Evolutionary conservation across 2,888 invertebrate species (phyloP).

Genomic region (Drosophila kambysellisi): DNA sequence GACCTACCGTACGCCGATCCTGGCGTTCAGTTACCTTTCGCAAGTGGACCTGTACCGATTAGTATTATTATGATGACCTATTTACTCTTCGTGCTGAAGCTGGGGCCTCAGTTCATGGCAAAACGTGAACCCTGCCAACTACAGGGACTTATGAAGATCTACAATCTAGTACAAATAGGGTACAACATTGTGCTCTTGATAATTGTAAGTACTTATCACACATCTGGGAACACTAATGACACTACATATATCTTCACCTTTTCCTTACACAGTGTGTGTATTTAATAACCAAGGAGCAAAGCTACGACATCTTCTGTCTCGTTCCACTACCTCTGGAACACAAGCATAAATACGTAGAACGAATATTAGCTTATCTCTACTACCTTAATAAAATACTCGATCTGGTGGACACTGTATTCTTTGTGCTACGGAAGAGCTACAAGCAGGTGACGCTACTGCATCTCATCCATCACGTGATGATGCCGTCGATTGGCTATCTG

Average conservation of each 20-base stretch:
- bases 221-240: not conserved
- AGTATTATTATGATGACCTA: constrained; percentile 11
- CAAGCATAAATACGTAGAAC: not conserved
- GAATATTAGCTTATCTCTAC: not conserved
- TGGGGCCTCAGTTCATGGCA: constrained; percentile 31
- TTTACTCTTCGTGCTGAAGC: constrained; percentile 28
- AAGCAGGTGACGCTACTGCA: constrained; percentile 55
- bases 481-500: constrained; percentile 30
- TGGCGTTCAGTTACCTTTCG: constrained; percentile 1
- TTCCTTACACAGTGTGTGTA: not conserved
- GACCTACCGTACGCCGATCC: constrained; percentile 24
- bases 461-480: constrained; percentile 52
- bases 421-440: constrained; percentile 60
- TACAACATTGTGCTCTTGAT: constrained; percentile 27
- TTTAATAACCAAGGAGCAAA: not conserved
- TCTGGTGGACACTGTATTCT: constrained; percentile 56
- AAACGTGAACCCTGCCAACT: constrained; percentile 33
- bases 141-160: constrained; percentile 18
- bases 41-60: constrained; percentile 17
- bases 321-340: not conserved
- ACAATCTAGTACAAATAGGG: constrained; percentile 27
- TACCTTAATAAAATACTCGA: constrained; percentile 42
- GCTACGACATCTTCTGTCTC: not conserved
- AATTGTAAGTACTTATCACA: constrained; percentile 4
- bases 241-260: not conserved